Evolutionary conservation across 2,113 vertebrate genomes (phyloP).

Genomic region (Phyllopteryx taeniolatus): DNA sequence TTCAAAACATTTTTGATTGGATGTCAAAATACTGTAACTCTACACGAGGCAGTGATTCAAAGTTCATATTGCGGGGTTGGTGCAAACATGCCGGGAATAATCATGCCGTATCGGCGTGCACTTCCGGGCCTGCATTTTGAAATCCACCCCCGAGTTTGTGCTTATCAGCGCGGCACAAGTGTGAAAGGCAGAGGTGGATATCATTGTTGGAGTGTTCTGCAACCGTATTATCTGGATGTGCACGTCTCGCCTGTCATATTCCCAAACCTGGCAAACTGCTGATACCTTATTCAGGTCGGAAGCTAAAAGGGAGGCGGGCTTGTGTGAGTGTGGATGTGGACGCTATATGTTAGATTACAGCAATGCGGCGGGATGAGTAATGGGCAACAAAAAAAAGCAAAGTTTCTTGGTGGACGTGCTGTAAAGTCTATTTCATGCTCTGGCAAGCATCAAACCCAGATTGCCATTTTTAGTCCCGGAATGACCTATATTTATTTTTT

Average conservation of each 20-base stretch:
- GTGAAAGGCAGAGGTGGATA: slow-evolving; percentile 57
- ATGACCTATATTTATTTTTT: slow-evolving; percentile 68
- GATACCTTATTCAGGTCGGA: slow-evolving; percentile 72
- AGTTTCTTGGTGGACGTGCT: slow-evolving; percentile 60
- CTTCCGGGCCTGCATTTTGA: slow-evolving; percentile 30
- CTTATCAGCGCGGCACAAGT: slow-evolving; percentile 52
- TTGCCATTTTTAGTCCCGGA: slow-evolving; percentile 63
- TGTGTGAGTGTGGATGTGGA: slow-evolving; percentile 7
- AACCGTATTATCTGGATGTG: slow-evolving; percentile 59
- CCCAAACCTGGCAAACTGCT: slow-evolving; percentile 49
- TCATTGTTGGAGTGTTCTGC: slow-evolving; percentile 40
- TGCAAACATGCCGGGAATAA: slow-evolving; percentile 37
- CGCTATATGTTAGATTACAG: slow-evolving; percentile 54
- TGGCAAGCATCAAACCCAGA: slow-evolving; percentile 52
- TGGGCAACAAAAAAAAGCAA: slow-evolving; percentile 41
- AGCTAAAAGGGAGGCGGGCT: slow-evolving; percentile 21
- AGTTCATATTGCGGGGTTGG: background rate
- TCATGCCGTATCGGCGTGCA: slow-evolving; percentile 43
- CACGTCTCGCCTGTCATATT: slow-evolving; percentile 54
- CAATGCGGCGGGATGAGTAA: slow-evolving; percentile 60
- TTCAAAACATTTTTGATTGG: background rate
- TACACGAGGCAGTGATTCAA: background rate
- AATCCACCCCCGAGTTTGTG: slow-evolving; percentile 43
- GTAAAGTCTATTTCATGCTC: slow-evolving; percentile 77
- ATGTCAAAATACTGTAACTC: background rate